phyloP scores from a whole-genome alignment of 2,113 vertebrate genomes.

The Python bivittatus region DNA sequence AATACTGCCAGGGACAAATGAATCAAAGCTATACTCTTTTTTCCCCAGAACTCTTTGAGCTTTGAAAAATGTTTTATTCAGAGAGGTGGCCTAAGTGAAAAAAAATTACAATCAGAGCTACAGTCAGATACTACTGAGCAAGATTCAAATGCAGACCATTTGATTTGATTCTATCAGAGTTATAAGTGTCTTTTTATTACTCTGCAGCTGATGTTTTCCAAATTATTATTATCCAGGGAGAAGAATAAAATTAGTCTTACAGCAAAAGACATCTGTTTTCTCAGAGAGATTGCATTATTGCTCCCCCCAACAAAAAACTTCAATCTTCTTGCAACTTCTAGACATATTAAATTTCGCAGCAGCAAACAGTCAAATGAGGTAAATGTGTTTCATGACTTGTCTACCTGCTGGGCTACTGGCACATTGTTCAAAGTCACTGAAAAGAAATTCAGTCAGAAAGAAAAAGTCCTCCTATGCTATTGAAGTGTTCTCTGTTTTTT shows the following conservation, averaged over 20 bases:
- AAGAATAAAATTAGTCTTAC: constrained; percentile 30
- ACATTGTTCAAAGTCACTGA: background rate
- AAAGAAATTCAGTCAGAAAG: background rate
- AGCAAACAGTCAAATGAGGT: background rate
- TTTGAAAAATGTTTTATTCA: too few species aligned
- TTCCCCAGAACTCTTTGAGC: too few species aligned
- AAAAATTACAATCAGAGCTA: background rate
- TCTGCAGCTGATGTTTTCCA: constrained; percentile 3
- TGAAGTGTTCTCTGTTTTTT: background rate
- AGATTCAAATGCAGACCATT: background rate
- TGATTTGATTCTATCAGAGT: background rate
- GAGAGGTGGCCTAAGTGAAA: background rate
- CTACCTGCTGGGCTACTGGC: background rate
- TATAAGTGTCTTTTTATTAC: constrained; percentile 28
- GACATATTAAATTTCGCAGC: constrained; percentile 1
- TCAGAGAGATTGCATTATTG: background rate
- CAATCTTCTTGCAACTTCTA: background rate
- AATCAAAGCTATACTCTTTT: too few species aligned
- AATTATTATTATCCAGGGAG: constrained; percentile 27
- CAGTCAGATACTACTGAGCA: background rate
- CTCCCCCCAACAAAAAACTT: background rate
- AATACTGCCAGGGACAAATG: too few species aligned
- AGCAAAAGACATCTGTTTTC: constrained; percentile 16
- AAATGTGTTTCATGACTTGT: background rate
- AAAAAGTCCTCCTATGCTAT: background rate